Evolutionary conservation across 2,888 invertebrate species (phyloP), one percentile per base, ranked within the genome.

Genomic region (Drosophila phalerata): DNA sequence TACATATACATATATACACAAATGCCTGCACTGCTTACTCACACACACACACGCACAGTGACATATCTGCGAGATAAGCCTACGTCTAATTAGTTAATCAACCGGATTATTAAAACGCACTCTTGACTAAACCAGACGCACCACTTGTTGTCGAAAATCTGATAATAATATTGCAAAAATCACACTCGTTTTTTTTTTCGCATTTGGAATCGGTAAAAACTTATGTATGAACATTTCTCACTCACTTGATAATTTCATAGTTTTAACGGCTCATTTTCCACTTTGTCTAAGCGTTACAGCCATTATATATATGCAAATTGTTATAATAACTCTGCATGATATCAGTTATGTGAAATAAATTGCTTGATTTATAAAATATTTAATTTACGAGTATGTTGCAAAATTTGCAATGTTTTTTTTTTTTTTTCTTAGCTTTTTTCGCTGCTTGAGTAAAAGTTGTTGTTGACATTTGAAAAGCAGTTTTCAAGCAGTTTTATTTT

Each of bases 71-170:
- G 10, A 40, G 8, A 53, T 42, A 42, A 37, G 22, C 45, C 37
- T n/a, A 8, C 30, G 3, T 30, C 37, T 49, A 73, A 49, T 74
- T 53, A 68, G 61, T 25, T 49, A 57, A 57, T 68, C 43, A 13
- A 2, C 9, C 22, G 25, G 42, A 40, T 55, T 42, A 38, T 19
- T 15, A 9, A 40, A 13, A 22, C 11, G 6, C 53, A 30, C 22
- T 15, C 5, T 17, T 15, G 28, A 22, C 49, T 45, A 9, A 51
- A 13, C 34, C n/a, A 13, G 28, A 13, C 49, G 15, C 9, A 13
- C n/a, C n/a, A n/a, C n/a, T 11, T 8, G 22, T 19, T 38, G 57
- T 48, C 37, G 48, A 1, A 28, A 48, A 48, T 48, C 25, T 58
- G 57, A 58, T 48, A 38, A 57, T 11, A 19, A 48, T 19, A 45